Conservation (phyloP, 2,888 invertebrate genomes). For the Thyatira batis region DNA sequence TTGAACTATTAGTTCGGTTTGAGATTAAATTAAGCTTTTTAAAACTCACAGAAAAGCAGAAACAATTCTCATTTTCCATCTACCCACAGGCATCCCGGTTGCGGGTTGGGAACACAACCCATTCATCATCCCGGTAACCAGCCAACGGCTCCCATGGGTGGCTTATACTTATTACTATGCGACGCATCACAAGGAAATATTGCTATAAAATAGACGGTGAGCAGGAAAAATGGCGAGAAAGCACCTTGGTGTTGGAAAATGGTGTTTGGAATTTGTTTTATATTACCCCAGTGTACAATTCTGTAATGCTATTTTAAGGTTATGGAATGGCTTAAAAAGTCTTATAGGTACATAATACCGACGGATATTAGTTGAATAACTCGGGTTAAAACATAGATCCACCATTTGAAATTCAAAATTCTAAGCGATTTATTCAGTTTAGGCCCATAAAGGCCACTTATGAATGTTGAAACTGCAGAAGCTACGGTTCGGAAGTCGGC, state of each 20-base stretch:
- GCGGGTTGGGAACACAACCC: background rate
- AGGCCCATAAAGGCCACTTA: no score
- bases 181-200: conserved; percentile 1
- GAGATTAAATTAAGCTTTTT: no score
- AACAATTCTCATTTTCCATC: background rate
- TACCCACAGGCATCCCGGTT: background rate
- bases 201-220: conserved; percentile 1
- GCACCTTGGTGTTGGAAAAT: background rate
- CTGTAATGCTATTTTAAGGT: background rate
- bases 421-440: no score
- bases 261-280: background rate
- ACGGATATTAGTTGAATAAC: no score
- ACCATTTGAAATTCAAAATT: no score
- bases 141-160: background rate
- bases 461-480: no score
- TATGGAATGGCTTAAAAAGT: background rate
- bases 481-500: no score
- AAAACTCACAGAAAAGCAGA: background rate
- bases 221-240: conserved; percentile 1
- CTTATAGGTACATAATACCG: no score
- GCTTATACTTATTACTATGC: background rate
- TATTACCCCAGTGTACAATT: background rate
- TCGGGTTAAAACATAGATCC: no score
- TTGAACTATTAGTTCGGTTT: no score
- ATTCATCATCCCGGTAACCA: background rate